Percentiles rank a stretch among this genome's conserved stretches.
These are phyloP conservation scores for Oncorhynchus kisutch DNA, from an alignment of 2,113 vertebrate genomes.

Conservation along the genomic window DNA sequence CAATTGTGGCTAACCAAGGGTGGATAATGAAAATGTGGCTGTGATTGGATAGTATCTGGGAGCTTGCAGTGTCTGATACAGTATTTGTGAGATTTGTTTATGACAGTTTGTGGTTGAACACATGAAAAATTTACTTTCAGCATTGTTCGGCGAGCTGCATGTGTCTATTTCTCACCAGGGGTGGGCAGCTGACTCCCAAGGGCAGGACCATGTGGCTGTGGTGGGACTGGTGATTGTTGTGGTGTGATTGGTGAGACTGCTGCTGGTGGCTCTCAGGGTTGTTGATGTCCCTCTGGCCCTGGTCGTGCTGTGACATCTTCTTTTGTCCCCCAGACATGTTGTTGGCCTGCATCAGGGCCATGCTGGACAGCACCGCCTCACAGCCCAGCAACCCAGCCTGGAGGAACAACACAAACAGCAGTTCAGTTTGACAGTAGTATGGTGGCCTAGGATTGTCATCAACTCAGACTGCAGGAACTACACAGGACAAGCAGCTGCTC, in stretches of 20 bases:
- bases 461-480: conserved; percentile 68
- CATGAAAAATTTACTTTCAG: too few relatives aligned
- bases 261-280: conserved; percentile 61
- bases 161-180: conserved; percentile 67
- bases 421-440: background rate
- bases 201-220: conserved; percentile 73
- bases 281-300: conserved; percentile 67
- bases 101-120: too few relatives aligned
- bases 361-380: conserved; percentile 79
- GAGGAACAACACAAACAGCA: conserved; percentile 13
- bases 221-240: conserved; percentile 62
- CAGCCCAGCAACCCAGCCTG: conserved; percentile 79
- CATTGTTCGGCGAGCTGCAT: too few relatives aligned
- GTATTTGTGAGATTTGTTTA: too few relatives aligned
- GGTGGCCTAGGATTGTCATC: conserved; percentile 38
- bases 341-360: conserved; percentile 82
- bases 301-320: conserved; percentile 71
- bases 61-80: too few relatives aligned
- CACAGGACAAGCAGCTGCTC: background rate
- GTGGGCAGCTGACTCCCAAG: conserved; percentile 69
- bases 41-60: too few relatives aligned
- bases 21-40: too few relatives aligned
- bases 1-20: too few relatives aligned
- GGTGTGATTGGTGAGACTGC: conserved; percentile 45
- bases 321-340: conserved; percentile 71